These are phyloP conservation scores for Alectoris magna DNA, from an alignment of 2,797 vertebrate genomes.

Conservation along the genomic window DNA sequence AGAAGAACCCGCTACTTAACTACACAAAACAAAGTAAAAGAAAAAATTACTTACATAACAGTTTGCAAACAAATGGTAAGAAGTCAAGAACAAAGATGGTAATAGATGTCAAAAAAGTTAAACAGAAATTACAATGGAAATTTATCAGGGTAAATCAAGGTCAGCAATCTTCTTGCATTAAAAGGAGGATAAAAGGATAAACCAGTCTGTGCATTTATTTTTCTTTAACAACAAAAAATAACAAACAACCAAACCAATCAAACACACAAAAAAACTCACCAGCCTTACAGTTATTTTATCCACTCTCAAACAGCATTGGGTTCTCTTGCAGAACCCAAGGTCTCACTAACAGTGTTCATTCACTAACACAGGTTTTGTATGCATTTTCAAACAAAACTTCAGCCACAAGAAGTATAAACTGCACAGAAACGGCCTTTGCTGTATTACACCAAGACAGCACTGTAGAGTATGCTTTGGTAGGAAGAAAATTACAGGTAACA, in stretches of 20 bases:
- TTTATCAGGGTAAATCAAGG: neutral
- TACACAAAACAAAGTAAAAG: neutral
- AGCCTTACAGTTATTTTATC: neutral
- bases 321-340: neutral
- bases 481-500: neutral
- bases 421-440: neutral
- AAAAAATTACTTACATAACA: neutral
- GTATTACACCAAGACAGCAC: neutral
- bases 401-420: neutral
- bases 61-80: neutral
- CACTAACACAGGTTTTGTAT: neutral
- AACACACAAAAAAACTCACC: neutral
- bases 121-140: neutral
- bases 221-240: neutral
- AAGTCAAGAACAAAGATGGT: neutral
- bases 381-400: neutral
- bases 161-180: neutral
- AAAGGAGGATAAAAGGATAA: neutral
- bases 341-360: neutral
- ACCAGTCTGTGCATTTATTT: neutral
- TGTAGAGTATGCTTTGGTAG: neutral
- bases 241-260: neutral
- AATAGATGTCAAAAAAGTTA: neutral
- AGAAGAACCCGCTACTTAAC: neutral
- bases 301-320: neutral